phyloP scores from a whole-genome alignment of 37 sponge, comb jelly and placozoan genomes.

The Agelas oroides region DNA sequence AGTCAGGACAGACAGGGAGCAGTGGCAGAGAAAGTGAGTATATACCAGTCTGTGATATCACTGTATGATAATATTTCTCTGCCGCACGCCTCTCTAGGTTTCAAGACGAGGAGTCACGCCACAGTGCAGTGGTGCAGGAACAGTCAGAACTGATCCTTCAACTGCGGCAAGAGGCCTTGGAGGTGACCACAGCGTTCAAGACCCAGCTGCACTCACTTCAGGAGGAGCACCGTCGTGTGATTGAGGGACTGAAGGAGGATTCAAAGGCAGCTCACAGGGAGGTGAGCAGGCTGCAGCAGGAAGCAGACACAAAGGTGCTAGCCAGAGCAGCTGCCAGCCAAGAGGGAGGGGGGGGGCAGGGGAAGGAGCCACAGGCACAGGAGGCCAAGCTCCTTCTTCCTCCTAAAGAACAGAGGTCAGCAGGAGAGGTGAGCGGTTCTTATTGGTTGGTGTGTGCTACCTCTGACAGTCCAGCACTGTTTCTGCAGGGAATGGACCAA shows the following conservation, averaged over 20 bases:
- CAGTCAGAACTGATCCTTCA: constrained; percentile 59
- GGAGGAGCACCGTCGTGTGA: constrained; percentile 55
- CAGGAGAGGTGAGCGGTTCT: constrained; percentile 56
- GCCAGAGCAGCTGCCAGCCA: constrained; percentile 29
- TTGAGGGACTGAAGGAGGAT: constrained; percentile 56
- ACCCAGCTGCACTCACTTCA: constrained; percentile 64
- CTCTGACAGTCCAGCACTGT: too few species aligned
- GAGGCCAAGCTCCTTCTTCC: background rate
- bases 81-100: constrained; percentile 3
- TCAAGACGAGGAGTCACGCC: constrained; percentile 28
- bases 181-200: constrained; percentile 68
- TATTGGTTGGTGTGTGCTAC: background rate
- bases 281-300: constrained; percentile 57
- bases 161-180: constrained; percentile 59
- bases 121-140: constrained; percentile 32
- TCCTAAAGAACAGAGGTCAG: constrained; percentile 50
- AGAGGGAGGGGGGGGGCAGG: constrained; percentile 12
- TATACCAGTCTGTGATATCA: too few species aligned
- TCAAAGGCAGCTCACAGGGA: constrained; percentile 27
- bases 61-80: background rate
- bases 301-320: constrained; percentile 53
- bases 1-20: constrained; percentile 8
- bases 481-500: constrained; percentile 68
- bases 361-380: background rate
- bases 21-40: background rate